Base-by-base conservation (phyloP, 2,113 vertebrate species). In the Heliornis fulica region DNA sequence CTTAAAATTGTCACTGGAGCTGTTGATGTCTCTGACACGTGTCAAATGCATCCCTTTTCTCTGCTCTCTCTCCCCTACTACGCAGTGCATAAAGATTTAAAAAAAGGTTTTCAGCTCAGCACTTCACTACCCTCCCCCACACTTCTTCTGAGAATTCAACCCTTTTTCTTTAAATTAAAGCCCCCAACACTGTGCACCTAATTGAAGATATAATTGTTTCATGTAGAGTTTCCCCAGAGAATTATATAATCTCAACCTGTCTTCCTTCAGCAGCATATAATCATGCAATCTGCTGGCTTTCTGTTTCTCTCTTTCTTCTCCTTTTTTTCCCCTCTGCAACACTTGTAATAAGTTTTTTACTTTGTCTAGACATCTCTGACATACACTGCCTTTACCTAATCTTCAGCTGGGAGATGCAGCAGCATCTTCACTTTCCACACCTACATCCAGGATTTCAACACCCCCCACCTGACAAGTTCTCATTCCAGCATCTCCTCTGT, bases 1-100 rank as follows among this genome's bases (percentile, higher is more conserved):
- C 91, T 92, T 92, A 60, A 95, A 95, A 94, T 90, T 92, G 88
- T 91, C 86, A 80, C 86, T 85, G 87, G 91, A 94, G 84, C 87
- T 91, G 87, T 89, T 96, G 88, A 77, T 95, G 87, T 60, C 90
- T 92, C 93, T 97, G 96, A 96, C 86, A 93, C 28, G 18, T 94
- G 79, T 94, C 96, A 97, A 95, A 94, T 1, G 40, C 54, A 96
- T 95, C 80, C 80, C 87, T 94, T 88, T 95, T 93, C 90, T 93
- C 83, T 83, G 65, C 84, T 96, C 86, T 86, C 90, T 92, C 82
- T 92, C 82, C 83, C 63, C 29, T 82, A 75, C 83, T 76, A 68
- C 10, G 9, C 68, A 81, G 71, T 45, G 91, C 64, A 53, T 76
- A 83, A 90, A 87, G 88, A 88, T 56, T 85, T 26, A 9, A 66